These are phyloP conservation scores for Patella depressa DNA, from an alignment of 2,888 invertebrate species.

Conservation along the genomic window DNA sequence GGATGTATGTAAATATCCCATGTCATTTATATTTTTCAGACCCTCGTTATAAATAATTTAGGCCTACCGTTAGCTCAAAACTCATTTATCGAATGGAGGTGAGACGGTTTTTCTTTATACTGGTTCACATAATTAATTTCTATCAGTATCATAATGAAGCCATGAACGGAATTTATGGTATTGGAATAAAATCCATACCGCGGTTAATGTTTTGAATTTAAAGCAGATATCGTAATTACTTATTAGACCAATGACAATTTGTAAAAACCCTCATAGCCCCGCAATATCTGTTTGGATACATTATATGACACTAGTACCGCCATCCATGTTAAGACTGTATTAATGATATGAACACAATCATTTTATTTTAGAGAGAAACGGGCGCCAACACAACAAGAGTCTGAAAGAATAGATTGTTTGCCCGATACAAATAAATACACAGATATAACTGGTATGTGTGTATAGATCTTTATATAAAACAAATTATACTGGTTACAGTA, in stretches of 20 bases:
- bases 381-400: constrained; percentile 28
- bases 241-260: too few species aligned
- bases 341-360: constrained; percentile 14
- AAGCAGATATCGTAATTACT: too few species aligned
- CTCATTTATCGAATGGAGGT: constrained; percentile 36
- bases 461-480: too few species aligned
- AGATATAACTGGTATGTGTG: neutral
- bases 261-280: too few species aligned
- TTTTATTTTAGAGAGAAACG: constrained; percentile 25
- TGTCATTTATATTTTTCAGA: neutral
- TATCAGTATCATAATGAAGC: neutral
- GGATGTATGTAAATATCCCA: too few species aligned
- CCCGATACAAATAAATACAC: constrained; percentile 36
- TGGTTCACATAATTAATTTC: constrained; percentile 20
- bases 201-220: too few species aligned
- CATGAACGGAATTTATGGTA: too few species aligned
- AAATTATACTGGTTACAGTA: too few species aligned
- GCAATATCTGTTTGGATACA: too few species aligned
- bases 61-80: constrained; percentile 32
- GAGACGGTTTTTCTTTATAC: neutral
- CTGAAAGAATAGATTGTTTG: constrained; percentile 41
- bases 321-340: neutral
- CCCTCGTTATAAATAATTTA: constrained; percentile 33
- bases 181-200: too few species aligned
- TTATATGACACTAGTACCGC: neutral